Base-by-base conservation (phyloP, 92 coral and sea anemone species). In the Epizoanthus rinbou region DNA sequence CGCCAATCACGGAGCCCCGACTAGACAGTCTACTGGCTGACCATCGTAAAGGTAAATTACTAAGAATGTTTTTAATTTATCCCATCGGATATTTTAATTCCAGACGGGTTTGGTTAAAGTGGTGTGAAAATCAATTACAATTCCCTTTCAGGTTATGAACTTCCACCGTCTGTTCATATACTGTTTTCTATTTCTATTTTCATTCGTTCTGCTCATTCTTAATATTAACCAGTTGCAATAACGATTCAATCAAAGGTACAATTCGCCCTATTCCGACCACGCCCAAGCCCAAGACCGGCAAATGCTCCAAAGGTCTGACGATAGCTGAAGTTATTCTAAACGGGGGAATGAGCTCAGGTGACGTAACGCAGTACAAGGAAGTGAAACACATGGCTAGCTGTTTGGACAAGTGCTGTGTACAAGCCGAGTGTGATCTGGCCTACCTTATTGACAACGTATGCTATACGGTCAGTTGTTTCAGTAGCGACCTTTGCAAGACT, bases 311-410 rank as follows among this genome's bases (percentile, higher is more conserved):
- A 83, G 99, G 99, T 8, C 94, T 96, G 25, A 79, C 92, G 22
- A 71, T 94, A 62, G 85, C 76, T 23, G 88, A 92, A 22, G 99
- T 96, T 1, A 96, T 95, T 45, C 81, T 96, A 31, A 94, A 90
- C 28, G 98, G 98, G 16, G 99, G 99, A 9, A 93, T 96, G 89
- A 98, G 98, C 19, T 92, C 99, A 3, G 99, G 99, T 56, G 92
- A 94, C 83, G 99, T 96, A 39, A 75, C 91, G 24, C 97, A 96
- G 92, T 92, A 83, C 68, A 85, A 88, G 9, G 82, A 94, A 68
- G 83, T 94, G 43, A 57, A 87, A 15, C 85, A 88, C 18, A 84
- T 96, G 60, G 85, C 84, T 45, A 81, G 80, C 16, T 96, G 99
- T 65, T 90, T 91, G 35, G 90, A 86, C 14, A 94, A 94, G 57